These are phyloP conservation scores for Eulemur rubriventer DNA, from an alignment of 2,797 vertebrate genomes.

Conservation along the genomic window DNA sequence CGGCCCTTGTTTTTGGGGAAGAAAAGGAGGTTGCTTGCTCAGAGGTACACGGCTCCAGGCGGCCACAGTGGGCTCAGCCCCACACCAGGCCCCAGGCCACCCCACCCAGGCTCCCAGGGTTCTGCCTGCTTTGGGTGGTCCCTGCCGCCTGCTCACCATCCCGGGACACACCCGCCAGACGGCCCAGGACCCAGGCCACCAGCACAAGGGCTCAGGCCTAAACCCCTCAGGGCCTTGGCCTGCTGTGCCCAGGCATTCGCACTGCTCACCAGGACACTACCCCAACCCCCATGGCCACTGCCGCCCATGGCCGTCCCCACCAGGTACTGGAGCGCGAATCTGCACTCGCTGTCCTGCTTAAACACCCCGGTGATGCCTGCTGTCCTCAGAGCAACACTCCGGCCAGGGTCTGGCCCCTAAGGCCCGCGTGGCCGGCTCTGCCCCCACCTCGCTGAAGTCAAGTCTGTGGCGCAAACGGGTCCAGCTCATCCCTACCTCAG, in stretches of 20 bases:
- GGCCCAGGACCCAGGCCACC: neutral
- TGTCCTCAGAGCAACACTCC: neutral
- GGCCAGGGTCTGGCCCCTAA: accelerated
- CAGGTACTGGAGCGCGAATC: neutral
- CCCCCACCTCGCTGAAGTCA: accelerated
- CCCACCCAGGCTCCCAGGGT: accelerated
- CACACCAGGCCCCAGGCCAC: neutral
- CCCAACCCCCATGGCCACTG: no score
- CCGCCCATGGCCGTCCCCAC: neutral
- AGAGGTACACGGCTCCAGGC: neutral
- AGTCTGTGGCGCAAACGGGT: neutral
- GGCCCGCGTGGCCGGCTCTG: accelerated
- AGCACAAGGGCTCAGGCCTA: neutral
- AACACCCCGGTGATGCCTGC: neutral
- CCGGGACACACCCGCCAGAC: accelerated
- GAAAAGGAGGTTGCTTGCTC: neutral
- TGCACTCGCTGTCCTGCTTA: accelerated
- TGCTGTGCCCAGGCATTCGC: accelerated
- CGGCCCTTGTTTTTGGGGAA: accelerated
- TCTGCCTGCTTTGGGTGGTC: neutral
- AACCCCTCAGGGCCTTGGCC: accelerated
- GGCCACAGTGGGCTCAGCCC: neutral
- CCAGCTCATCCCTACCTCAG: neutral
- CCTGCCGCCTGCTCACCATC: neutral
- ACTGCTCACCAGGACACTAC: neutral